These are phyloP conservation scores for Parauchenoglanis ngamensis DNA, from an alignment of 2,797 vertebrate genomes.

Conservation along the genomic window DNA sequence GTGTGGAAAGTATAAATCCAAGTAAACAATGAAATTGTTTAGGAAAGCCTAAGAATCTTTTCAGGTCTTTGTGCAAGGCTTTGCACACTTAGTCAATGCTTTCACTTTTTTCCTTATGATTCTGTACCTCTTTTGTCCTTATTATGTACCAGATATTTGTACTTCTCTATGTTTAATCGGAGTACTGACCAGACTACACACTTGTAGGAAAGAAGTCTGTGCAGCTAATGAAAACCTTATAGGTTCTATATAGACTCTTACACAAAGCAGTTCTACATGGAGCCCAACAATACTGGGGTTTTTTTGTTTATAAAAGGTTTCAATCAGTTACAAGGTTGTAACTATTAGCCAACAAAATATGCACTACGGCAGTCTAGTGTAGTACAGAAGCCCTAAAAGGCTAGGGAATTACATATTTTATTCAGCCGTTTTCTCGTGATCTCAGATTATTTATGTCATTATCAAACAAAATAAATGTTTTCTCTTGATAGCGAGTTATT, in stretches of 20 bases:
- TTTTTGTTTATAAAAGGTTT: background rate
- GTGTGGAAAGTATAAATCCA: background rate
- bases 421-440: too few relatives aligned
- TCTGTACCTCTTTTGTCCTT: background rate
- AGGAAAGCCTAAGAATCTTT: background rate
- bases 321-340: background rate
- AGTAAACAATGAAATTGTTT: background rate
- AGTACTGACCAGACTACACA: background rate
- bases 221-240: background rate
- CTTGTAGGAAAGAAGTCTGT: background rate
- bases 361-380: background rate
- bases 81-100: background rate
- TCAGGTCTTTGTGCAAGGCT: background rate
- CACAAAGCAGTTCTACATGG: background rate
- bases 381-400: background rate
- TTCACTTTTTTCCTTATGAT: background rate
- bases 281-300: background rate
- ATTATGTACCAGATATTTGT: background rate
- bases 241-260: background rate
- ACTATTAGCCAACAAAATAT: background rate
- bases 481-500: too few relatives aligned
- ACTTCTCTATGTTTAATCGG: background rate
- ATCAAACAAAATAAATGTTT: too few relatives aligned
- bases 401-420: too few relatives aligned
- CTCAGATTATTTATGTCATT: too few relatives aligned